These are phyloP conservation scores for Lampris incognitus DNA, from an alignment of 2,113 vertebrate genomes.

Conservation along the genomic window DNA sequence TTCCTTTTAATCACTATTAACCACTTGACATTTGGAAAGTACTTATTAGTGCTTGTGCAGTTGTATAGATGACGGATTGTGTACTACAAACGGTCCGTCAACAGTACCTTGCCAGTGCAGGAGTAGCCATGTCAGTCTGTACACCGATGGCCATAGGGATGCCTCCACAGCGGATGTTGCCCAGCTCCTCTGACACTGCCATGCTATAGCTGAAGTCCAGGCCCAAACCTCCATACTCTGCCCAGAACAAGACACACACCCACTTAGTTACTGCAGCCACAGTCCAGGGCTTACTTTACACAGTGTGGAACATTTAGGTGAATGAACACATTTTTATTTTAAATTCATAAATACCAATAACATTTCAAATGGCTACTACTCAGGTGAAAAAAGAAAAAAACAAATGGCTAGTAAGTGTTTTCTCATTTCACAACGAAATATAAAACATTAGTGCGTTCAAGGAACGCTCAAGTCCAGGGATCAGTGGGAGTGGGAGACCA, in stretches of 20 bases:
- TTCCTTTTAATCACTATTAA: too few species aligned
- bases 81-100: neutral
- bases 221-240: conserved; percentile 90
- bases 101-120: conserved; percentile 87
- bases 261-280: neutral
- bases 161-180: conserved; percentile 85
- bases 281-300: neutral
- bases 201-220: conserved; percentile 90
- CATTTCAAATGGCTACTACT: neutral
- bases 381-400: too few species aligned
- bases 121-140: conserved; percentile 88
- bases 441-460: too few species aligned
- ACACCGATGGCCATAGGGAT: conserved; percentile 90
- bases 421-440: too few species aligned
- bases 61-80: neutral
- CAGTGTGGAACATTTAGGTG: neutral
- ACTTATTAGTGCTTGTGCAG: too few species aligned
- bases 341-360: neutral
- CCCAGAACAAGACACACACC: conserved; percentile 23
- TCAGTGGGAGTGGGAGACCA: too few species aligned
- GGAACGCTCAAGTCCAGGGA: too few species aligned
- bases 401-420: too few species aligned
- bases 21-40: too few species aligned
- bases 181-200: conserved; percentile 89
- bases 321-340: neutral